These are phyloP conservation scores for Psittacula cyanocephala DNA, from an alignment of 2,113 vertebrate species.

Conservation along the genomic window DNA sequence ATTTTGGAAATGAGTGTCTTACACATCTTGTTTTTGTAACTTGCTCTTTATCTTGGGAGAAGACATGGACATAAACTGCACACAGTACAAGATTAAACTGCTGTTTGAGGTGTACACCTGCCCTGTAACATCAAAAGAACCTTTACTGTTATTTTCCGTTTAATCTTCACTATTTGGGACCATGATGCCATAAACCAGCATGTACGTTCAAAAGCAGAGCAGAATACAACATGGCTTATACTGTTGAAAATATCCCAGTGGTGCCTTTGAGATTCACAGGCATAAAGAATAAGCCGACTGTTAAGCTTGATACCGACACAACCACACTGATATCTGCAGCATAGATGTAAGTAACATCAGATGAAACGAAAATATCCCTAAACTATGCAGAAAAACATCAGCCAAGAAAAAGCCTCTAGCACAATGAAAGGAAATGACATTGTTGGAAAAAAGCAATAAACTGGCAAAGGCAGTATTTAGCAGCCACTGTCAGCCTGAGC, in stretches of 20 bases:
- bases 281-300: not conserved
- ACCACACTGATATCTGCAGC: not conserved
- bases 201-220: not conserved
- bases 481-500: not conserved
- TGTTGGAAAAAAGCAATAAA: not conserved
- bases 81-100: not conserved
- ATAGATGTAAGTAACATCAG: not conserved
- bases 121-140: not conserved
- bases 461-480: not conserved
- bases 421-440: not conserved
- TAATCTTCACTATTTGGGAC: not conserved
- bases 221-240: not conserved
- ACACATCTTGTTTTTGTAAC: not conserved
- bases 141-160: not conserved
- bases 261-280: not conserved
- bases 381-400: not conserved
- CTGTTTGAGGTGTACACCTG: not conserved
- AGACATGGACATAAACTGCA: not conserved
- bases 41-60: not conserved
- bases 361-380: not conserved
- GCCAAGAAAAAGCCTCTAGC: not conserved
- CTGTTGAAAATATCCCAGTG: not conserved
- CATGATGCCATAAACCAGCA: not conserved
- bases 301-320: not conserved
- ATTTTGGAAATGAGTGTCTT: not conserved